phyloP scores from a whole-genome alignment of 2,113 vertebrate species.

The Hucho hucho region DNA sequence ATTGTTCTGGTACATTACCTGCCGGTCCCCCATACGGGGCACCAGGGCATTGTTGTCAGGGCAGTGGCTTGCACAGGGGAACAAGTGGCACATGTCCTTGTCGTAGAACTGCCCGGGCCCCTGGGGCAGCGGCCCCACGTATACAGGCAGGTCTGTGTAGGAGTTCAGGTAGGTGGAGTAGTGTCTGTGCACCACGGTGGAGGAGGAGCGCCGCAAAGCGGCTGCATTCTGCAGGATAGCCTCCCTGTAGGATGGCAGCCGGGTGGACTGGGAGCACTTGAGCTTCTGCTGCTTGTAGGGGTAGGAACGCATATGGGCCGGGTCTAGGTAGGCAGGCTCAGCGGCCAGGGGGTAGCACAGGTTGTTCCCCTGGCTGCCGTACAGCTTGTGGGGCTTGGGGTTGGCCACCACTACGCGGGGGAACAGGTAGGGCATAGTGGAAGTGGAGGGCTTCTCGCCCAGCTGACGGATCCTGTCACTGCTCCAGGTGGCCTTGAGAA shows the following conservation, averaged over 20 bases:
- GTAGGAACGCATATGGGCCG: constrained; percentile 74
- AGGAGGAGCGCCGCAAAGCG: constrained; percentile 67
- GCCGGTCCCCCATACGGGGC: constrained; percentile 56
- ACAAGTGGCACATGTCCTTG: constrained; percentile 71
- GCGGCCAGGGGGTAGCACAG: constrained; percentile 68
- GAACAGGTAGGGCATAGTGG: constrained; percentile 73
- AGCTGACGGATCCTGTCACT: constrained; percentile 67
- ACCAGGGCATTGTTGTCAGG: constrained; percentile 61
- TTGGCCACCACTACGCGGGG: constrained; percentile 66
- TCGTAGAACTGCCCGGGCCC: constrained; percentile 68
- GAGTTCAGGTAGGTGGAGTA: constrained; percentile 81
- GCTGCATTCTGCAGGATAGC: constrained; percentile 77
- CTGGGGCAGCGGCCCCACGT: constrained; percentile 66
- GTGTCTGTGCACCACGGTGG: constrained; percentile 73
- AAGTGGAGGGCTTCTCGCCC: constrained; percentile 68
- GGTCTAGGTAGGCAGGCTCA: constrained; percentile 75
- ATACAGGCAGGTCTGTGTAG: constrained; percentile 76
- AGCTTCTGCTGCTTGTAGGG: constrained; percentile 71
- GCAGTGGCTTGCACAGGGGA: constrained; percentile 72
- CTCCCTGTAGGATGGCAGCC: constrained; percentile 83
- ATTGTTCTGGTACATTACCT: constrained; percentile 67
- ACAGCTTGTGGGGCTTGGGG: constrained; percentile 65
- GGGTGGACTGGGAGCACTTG: constrained; percentile 66
- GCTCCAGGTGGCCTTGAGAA: constrained; percentile 76
- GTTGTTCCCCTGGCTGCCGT: constrained; percentile 67